These are phyloP conservation scores for Antheraea mylitta DNA, from an alignment of 1,140 invertebrate genomes.

Conservation along the genomic window DNA sequence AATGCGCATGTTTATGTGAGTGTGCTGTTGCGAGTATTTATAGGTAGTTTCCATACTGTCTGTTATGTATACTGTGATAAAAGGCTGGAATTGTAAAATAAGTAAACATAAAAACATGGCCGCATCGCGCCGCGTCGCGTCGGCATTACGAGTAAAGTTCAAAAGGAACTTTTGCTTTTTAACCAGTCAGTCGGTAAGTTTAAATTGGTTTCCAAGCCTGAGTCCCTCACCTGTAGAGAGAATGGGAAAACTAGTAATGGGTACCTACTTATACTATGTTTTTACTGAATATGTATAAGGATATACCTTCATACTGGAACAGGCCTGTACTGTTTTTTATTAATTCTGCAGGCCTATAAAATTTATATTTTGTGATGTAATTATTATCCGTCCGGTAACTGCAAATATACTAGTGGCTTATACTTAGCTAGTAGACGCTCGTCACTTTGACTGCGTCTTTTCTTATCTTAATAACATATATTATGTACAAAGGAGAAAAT, in stretches of 20 bases:
- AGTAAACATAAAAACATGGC: conserved; percentile 55
- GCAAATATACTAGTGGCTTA: too few relatives aligned
- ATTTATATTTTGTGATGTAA: too few relatives aligned
- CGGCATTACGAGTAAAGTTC: conserved; percentile 45
- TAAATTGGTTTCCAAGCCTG: conserved; percentile 67
- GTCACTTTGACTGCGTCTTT: too few relatives aligned
- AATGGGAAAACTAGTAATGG: conserved; percentile 55
- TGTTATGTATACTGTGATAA: too few relatives aligned
- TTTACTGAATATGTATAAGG: neutral
- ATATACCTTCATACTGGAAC: neutral
- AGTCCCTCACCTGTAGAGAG: conserved; percentile 26
- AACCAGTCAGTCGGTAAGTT: conserved; percentile 65
- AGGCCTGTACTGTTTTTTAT: neutral
- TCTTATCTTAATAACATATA: too few relatives aligned
- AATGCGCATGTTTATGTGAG: too few relatives aligned
- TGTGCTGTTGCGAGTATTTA: too few relatives aligned
- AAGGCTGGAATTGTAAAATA: conserved; percentile 55
- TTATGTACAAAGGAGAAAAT: too few relatives aligned
- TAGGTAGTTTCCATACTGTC: too few relatives aligned
- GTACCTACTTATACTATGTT: conserved; percentile 16
- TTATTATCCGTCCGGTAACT: too few relatives aligned
- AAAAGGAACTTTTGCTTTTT: conserved; percentile 69
- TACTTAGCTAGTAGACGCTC: too few relatives aligned
- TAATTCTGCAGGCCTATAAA: neutral
- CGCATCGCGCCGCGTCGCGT: conserved; percentile 21